Base-by-base conservation (phyloP, 1,140 invertebrate genomes). In the Aphis gossypii region DNA sequence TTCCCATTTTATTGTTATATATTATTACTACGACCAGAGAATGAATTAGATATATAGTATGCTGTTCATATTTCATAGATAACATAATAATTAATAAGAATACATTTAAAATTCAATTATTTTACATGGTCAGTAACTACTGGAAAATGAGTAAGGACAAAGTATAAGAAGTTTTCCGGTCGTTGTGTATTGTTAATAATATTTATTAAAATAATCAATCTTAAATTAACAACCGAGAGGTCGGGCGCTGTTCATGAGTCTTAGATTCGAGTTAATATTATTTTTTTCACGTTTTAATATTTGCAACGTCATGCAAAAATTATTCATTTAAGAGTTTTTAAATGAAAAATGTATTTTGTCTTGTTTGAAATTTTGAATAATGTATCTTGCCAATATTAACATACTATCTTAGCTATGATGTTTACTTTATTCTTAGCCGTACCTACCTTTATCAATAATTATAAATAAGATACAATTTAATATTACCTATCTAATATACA, bases 71-170 rank as follows among this genome's bases (percentile, higher is more conserved):
- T 6, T 54, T 82, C 9, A 51, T 83, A 86, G 14, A 86, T 48
- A 46, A n/a, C 25, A 46, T 18, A 46, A 86, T 46, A 86, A 41
- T 87, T 20, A n/a, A 51, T 88, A 35, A 88, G 30, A 38, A 21
- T 88, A 38, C 7, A 88, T 51, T n/a, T 51, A 56, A 44, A 90
- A 90, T 46, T 60, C 54, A 90, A 68, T 90, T 68, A 90, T 68
- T 68, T 90, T 90, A 90, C 89, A 90, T 44, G 89, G 54, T 90
- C 89, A 90, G 89, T 90, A 90, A 90, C 54, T 90, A 44, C 68
- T 20, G 44, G 54, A 68, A 68, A 68, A 90, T 44, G 6, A 60
- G 54, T 68, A 44, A 68, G 54, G 38, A n/a, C 89, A 68, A 44
- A 68, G 38, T 89, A 44, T 90, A 21, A 30, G 38, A 68, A 90